Evolutionary conservation across 2,888 invertebrate genomes (phyloP).

Genomic region (Drosophila vallismaia): DNA sequence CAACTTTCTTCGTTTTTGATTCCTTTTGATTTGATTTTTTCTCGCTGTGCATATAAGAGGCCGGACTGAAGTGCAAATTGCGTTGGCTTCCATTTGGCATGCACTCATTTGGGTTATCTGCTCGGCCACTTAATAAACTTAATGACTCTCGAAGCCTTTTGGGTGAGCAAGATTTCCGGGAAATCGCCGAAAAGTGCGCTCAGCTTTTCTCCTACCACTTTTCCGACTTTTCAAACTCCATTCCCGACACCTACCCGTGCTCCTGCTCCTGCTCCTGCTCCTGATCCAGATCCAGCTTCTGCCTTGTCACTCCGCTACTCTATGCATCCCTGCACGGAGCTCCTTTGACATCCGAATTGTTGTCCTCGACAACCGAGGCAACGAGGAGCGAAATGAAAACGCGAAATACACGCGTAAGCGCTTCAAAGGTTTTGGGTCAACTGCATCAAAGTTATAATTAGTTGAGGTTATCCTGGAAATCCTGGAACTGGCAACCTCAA

Average conservation of each 20-base stretch:
- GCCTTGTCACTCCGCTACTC: background rate
- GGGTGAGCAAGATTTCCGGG: conserved; percentile 36
- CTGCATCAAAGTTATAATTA: conserved; percentile 70
- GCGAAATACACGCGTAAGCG: conserved; percentile 37
- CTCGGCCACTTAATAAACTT: conserved; percentile 74
- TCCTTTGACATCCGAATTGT: conserved; percentile 42
- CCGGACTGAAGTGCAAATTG: conserved; percentile 52
- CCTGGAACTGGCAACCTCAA: background rate
- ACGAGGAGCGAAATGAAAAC: conserved; percentile 16
- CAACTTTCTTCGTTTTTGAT: background rate
- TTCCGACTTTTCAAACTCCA: background rate
- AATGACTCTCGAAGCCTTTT: conserved; percentile 68
- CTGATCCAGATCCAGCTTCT: too few species aligned
- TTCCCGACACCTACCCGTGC: background rate
- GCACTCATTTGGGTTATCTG: conserved; percentile 75
- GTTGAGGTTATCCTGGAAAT: conserved; percentile 30
- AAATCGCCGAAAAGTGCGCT: conserved; percentile 58
- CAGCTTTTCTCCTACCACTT: conserved; percentile 18
- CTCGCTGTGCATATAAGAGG: conserved; percentile 15
- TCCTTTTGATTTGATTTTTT: background rate
- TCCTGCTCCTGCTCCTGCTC: background rate
- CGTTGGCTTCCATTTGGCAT: conserved; percentile 67
- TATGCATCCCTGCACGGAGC: conserved; percentile 6
- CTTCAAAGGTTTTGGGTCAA: conserved; percentile 36
- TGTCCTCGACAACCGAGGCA: conserved; percentile 57